These are phyloP conservation scores for Dryas iulia DNA, from an alignment of 1,140 invertebrate species.

Conservation along the genomic window DNA sequence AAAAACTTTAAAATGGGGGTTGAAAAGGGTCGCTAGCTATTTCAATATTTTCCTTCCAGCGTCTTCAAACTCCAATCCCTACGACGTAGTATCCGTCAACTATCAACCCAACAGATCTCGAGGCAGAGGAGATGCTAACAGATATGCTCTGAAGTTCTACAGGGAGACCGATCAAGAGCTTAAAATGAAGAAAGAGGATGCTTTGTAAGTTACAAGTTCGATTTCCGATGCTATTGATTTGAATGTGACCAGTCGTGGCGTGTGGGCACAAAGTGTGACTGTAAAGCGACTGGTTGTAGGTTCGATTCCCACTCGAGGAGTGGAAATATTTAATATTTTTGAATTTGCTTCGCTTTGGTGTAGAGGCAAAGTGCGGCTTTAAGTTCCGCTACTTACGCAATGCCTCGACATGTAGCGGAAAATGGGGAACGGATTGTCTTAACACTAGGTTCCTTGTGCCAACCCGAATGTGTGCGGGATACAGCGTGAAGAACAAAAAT, in stretches of 20 bases:
- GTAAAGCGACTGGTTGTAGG: too few relatives aligned
- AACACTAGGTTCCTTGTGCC: neutral
- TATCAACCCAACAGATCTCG: conserved; percentile 51
- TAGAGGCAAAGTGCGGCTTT: neutral
- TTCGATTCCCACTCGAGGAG: too few relatives aligned
- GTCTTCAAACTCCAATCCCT: conserved; percentile 44
- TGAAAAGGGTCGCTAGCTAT: too few relatives aligned
- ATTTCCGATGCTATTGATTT: too few relatives aligned
- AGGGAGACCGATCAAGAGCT: conserved; percentile 86
- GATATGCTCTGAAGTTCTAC: conserved; percentile 88
- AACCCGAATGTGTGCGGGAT: neutral
- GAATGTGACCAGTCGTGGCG: too few relatives aligned
- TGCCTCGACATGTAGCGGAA: neutral
- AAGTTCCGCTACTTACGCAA: neutral
- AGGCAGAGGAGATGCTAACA: conserved; percentile 74
- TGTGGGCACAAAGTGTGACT: too few relatives aligned
- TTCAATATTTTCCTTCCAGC: conserved; percentile 29
- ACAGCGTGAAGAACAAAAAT: neutral
- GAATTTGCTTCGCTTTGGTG: too few relatives aligned
- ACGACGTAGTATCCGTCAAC: conserved; percentile 61
- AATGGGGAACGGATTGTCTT: neutral
- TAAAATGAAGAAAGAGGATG: conserved; percentile 83
- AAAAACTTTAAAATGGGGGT: too few relatives aligned
- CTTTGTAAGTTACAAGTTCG: conserved; percentile 57
- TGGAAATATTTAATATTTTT: too few relatives aligned